Conservation (phyloP, 1,140 invertebrate genomes). For the Archivesica marissinica region DNA sequence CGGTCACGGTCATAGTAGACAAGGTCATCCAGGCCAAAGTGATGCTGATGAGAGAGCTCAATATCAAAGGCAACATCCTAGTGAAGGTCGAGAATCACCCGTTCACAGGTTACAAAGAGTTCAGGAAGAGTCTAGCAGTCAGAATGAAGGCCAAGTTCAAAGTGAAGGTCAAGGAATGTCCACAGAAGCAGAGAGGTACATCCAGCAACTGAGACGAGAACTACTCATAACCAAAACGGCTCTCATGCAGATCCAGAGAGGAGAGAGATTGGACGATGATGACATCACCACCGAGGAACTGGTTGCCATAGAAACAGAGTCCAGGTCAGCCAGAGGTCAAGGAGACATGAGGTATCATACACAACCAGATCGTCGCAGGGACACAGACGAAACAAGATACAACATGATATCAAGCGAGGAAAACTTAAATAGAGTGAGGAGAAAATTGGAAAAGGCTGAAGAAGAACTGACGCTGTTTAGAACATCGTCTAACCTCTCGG, state of each 20-base stretch:
- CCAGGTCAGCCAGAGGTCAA: slow-evolving; percentile 36
- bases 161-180: slow-evolving; percentile 44
- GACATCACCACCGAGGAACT: slow-evolving; percentile 13
- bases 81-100: slow-evolving; percentile 29
- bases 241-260: slow-evolving; percentile 67
- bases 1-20: not conserved
- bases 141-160: slow-evolving; percentile 5
- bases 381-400: slow-evolving; percentile 15
- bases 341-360: slow-evolving; percentile 1
- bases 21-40: not conserved
- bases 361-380: not conserved
- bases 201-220: slow-evolving; percentile 71
- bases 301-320: not conserved
- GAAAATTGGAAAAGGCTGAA: slow-evolving; percentile 30
- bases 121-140: not conserved
- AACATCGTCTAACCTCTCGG: slow-evolving; percentile 68
- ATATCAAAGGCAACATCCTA: slow-evolving; percentile 3
- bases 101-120: not conserved
- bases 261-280: slow-evolving; percentile 61
- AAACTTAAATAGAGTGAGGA: slow-evolving; percentile 26
- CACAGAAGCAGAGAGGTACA: slow-evolving; percentile 70
- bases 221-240: slow-evolving; percentile 73
- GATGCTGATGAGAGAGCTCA: slow-evolving; percentile 10
- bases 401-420: slow-evolving; percentile 31
- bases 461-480: slow-evolving; percentile 65